A percentile compares a stretch with the other conserved stretches of the same genome.
Evolutionary conservation across 2,113 vertebrate genomes (phyloP).

Genomic region (Sceloporus tristichus): DNA sequence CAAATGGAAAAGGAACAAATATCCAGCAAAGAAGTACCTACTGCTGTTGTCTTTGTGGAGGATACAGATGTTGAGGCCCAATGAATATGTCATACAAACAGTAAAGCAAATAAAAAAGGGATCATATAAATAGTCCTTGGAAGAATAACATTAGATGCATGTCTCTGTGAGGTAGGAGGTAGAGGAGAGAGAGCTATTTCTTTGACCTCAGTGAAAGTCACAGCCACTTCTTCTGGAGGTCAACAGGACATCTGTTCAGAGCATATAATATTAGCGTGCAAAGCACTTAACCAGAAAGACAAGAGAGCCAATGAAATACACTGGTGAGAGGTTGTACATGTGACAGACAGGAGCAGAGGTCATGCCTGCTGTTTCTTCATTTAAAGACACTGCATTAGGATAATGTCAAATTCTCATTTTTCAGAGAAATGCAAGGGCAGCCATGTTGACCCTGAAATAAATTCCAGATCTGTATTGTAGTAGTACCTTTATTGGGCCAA

Average conservation of each 20-base stretch:
- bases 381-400: background rate
- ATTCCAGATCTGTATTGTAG: too few species aligned
- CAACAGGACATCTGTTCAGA: background rate
- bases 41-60: background rate
- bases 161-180: background rate
- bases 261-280: background rate
- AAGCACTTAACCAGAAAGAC: background rate
- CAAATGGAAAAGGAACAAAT: background rate
- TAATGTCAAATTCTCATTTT: conserved; percentile 12
- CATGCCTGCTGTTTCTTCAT: background rate
- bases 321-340: background rate
- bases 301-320: background rate
- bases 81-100: background rate
- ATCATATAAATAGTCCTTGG: background rate
- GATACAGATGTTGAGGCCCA: background rate
- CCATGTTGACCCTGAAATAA: too few species aligned
- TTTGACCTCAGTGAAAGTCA: background rate
- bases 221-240: conserved; percentile 3
- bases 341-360: background rate
- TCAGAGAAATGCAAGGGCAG: background rate
- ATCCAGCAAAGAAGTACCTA: background rate
- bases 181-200: background rate
- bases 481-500: too few species aligned
- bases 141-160: background rate
- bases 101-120: background rate